Conservation (phyloP, 2,888 invertebrate genomes). For the Elaeidobius kamerunicus region DNA sequence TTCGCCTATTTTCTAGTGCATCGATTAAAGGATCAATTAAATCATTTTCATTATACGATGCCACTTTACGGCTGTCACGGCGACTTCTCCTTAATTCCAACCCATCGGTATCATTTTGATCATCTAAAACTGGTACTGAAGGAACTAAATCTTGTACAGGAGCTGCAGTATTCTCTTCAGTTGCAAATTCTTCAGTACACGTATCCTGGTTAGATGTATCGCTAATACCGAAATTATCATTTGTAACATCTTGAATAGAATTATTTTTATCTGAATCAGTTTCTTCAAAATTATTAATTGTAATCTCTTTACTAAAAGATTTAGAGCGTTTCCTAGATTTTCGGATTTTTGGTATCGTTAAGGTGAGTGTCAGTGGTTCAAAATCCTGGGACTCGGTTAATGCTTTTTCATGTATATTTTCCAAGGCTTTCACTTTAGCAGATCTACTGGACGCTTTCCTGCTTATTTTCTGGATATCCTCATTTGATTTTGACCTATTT, state of each 20-base stretch:
- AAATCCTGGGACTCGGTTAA: conserved; percentile 34
- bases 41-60: conserved; percentile 43
- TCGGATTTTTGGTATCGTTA: background rate
- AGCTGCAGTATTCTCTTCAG: too few species aligned
- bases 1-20: conserved; percentile 33
- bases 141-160: too few species aligned
- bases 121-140: too few species aligned
- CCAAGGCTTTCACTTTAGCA: conserved; percentile 39
- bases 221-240: too few species aligned
- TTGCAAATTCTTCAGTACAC: too few species aligned
- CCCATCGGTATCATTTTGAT: conserved; percentile 7
- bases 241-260: too few species aligned
- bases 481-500: conserved; percentile 2
- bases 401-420: conserved; percentile 39
- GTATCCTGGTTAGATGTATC: too few species aligned
- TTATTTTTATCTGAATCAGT: conserved; percentile 2
- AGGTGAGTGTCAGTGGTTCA: conserved; percentile 4
- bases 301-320: too few species aligned
- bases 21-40: conserved; percentile 40
- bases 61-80: conserved; percentile 39
- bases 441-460: conserved; percentile 31
- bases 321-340: conserved; percentile 12
- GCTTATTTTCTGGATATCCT: background rate
- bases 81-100: conserved; percentile 38
- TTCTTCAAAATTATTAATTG: too few species aligned